Percentiles rank a stretch among this genome's conserved stretches.
phyloP scores from a whole-genome alignment of 2,113 vertebrate species.

The Pteronura brasiliensis region DNA sequence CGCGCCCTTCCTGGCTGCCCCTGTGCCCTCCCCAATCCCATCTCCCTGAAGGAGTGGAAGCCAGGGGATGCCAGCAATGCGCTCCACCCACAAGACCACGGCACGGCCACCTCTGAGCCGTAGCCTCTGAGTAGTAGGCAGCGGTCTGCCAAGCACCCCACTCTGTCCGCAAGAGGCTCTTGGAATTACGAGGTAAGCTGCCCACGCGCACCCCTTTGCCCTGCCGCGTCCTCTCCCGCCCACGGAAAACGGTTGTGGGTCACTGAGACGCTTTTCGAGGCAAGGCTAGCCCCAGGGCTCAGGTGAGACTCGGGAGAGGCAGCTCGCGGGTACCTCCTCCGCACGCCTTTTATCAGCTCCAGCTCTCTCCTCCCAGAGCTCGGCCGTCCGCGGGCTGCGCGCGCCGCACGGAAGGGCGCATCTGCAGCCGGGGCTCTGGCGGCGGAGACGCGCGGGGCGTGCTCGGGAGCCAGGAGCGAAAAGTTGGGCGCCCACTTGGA shows the following conservation, averaged over 20 bases:
- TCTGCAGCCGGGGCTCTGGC: not conserved
- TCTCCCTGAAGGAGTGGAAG: not conserved
- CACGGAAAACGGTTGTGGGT: not conserved
- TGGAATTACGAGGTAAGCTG: not conserved
- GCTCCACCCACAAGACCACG: not conserved
- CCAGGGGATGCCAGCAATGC: not conserved
- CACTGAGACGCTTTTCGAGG: not conserved
- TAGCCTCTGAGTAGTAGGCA: not conserved
- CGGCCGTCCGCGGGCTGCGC: not conserved
- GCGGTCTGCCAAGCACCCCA: not conserved
- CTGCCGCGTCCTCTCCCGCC: not conserved
- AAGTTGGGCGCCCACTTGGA: slow-evolving; percentile 72
- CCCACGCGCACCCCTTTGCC: not conserved
- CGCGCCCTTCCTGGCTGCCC: not conserved
- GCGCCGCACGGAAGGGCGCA: not conserved
- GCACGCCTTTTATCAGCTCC: not conserved
- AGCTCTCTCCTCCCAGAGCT: not conserved
- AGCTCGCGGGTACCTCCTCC: not conserved
- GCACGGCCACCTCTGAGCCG: not conserved
- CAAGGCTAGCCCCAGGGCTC: not conserved
- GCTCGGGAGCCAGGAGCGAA: slow-evolving; percentile 48
- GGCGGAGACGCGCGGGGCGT: slow-evolving; percentile 54
- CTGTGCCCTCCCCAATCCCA: not conserved
- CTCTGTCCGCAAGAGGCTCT: not conserved
- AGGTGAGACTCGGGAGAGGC: not conserved